These are phyloP conservation scores for Eriosoma lanigerum DNA, from an alignment of 1,140 invertebrate species.

Conservation along the genomic window DNA sequence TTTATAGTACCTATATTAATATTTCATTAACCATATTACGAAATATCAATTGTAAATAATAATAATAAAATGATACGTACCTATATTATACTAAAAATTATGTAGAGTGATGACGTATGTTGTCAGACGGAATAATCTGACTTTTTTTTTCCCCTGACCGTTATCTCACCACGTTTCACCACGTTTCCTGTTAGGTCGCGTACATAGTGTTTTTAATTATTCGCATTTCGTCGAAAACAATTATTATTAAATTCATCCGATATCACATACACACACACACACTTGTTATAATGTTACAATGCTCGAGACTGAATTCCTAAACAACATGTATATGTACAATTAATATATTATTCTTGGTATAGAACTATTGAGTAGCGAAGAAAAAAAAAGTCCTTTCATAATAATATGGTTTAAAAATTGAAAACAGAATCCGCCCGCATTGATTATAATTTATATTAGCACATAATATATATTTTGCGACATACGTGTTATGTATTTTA, in stretches of 20 bases:
- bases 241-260: neutral
- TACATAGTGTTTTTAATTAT: neutral
- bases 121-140: conserved; percentile 1
- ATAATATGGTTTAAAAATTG: neutral
- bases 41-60: conserved; percentile 22
- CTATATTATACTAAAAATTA: neutral
- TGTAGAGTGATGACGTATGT: neutral
- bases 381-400: neutral
- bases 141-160: too few species aligned
- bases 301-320: neutral
- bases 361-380: neutral
- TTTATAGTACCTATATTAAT: too few species aligned
- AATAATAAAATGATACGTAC: too few species aligned
- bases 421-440: too few species aligned
- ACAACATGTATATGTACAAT: neutral
- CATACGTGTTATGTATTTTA: too few species aligned
- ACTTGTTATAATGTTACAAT: neutral
- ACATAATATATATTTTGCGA: too few species aligned
- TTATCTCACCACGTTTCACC: too few species aligned
- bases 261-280: neutral
- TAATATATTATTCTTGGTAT: neutral
- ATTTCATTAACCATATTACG: neutral
- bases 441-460: too few species aligned
- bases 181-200: too few species aligned
- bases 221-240: neutral